phyloP scores from a whole-genome alignment of 1,140 invertebrate species.

The Magallana ariakensis region DNA sequence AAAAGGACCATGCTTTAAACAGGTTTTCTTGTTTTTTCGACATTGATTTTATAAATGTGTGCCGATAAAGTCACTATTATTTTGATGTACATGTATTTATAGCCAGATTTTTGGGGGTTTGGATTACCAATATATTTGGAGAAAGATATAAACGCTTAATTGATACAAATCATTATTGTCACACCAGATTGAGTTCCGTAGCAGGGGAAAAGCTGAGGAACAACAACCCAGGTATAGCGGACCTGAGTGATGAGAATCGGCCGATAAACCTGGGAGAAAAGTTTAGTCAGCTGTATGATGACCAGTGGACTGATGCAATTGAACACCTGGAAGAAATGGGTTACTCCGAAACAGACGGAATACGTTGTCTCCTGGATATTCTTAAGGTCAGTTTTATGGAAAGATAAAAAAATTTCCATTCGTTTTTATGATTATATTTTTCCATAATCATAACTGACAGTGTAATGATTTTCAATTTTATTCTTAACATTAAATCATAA shows the following conservation, averaged over 20 bases:
- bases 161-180: no score
- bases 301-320: slow-evolving; percentile 44
- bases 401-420: no score
- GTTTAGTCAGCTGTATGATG: slow-evolving; percentile 43
- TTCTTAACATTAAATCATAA: no score
- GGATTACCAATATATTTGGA: no score
- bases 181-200: slow-evolving; percentile 10
- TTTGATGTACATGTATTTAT: no score
- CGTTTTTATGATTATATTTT: no score
- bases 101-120: no score
- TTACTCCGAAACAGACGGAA: not conserved
- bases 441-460: no score
- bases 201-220: slow-evolving; percentile 24
- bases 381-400: slow-evolving; percentile 3
- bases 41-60: no score
- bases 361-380: slow-evolving; percentile 3
- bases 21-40: not conserved
- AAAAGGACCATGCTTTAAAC: slow-evolving; percentile 6
- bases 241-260: slow-evolving; percentile 37
- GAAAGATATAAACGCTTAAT: no score
- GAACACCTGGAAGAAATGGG: slow-evolving; percentile 33
- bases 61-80: no score
- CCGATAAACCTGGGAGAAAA: slow-evolving; percentile 40
- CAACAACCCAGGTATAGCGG: slow-evolving; percentile 25
- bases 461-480: no score